A percentile compares a stretch with the other conserved stretches of the same genome.
phyloP scores from a whole-genome alignment of 2,888 invertebrate genomes.

The Athalia cordata region DNA sequence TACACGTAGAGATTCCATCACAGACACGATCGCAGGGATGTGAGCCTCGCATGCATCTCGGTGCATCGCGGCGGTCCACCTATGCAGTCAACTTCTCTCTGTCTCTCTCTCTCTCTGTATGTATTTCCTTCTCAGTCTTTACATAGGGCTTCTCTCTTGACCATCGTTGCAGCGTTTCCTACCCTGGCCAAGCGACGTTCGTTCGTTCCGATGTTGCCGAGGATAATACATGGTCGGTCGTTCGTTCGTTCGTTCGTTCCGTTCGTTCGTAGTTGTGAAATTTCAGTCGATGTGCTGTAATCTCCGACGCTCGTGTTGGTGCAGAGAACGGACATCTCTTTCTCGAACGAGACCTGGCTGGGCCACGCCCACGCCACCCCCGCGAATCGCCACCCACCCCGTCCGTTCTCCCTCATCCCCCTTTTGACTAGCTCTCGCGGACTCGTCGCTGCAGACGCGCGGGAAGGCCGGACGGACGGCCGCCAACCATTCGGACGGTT shows the following conservation, averaged over 20 bases:
- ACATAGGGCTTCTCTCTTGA: slow-evolving; percentile 8
- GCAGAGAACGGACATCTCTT: slow-evolving; percentile 55
- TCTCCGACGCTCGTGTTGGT: background rate
- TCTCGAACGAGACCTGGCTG: slow-evolving; percentile 48
- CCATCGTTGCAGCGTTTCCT: slow-evolving; percentile 24
- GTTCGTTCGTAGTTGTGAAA: slow-evolving; percentile 10
- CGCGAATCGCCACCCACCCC: slow-evolving; percentile 46
- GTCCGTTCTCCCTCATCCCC: slow-evolving; percentile 4
- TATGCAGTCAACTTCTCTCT: slow-evolving; percentile 53
- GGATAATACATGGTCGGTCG: too few relatives aligned
- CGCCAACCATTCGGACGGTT: slow-evolving; percentile 30
- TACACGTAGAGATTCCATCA: background rate
- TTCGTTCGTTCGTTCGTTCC: slow-evolving; percentile 31
- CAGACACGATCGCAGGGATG: slow-evolving; percentile 34
- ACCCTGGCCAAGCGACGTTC: slow-evolving; percentile 2
- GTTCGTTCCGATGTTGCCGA: slow-evolving; percentile 11
- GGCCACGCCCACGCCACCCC: slow-evolving; percentile 61
- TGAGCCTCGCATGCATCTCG: background rate
- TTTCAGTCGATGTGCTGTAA: slow-evolving; percentile 26
- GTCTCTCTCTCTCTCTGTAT: slow-evolving; percentile 51
- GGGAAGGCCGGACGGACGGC: slow-evolving; percentile 17
- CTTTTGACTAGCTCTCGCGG: background rate
- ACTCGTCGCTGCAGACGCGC: slow-evolving; percentile 24
- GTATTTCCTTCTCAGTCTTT: slow-evolving; percentile 46
- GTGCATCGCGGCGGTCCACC: slow-evolving; percentile 16